Base-by-base conservation (phyloP, 2,888 invertebrate genomes). In the Ichneumoninae sp. region DNA sequence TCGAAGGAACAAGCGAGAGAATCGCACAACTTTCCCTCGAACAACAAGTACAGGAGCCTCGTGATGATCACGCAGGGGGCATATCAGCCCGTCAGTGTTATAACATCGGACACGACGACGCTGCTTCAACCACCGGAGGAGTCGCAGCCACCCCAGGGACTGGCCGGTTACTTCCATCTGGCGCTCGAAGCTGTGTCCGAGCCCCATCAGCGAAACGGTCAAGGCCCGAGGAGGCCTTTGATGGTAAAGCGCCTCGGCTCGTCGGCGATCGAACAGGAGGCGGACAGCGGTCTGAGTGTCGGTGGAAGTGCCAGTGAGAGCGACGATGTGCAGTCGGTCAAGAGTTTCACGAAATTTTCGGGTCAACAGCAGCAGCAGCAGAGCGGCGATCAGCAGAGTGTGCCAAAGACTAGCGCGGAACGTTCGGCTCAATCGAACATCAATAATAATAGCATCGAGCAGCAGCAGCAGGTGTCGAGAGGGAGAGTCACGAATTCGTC, bases 61-160 rank as follows among this genome's bases (percentile, higher is more conserved):
- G 97, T 98, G 94, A 97, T 97, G 97, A 98, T 98, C 95, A 97
- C 97, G 92, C 97, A 97, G 95, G 93, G 94, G 81, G 89, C 95
- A 93, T 94, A 94, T 89, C 94, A 95, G 87, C 95, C 95, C 93
- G 97, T 97, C 91, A 97, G 96, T 94, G 96, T 97, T 89, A 96
- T 97, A 93, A 96, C 97, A 92, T 96, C 96, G 91, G 96, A 97
- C 93, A 97, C 97, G 91, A 97, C 97, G 92, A 96, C 95, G 92
- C 94, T 97, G 90, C 95, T 96, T 93, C 95, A 95, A 78, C 92
- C 93, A 75, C 92, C 93, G 81, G 91, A 93, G 83, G 93, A 92
- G 80, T 95, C 95, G 87, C 96, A 96, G 91, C 95, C 95, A 82
- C 96, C 96, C 69, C 92, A 93, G 85, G 94, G 92, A 40, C 88